Evolutionary conservation across 2,888 invertebrate genomes (phyloP).

Genomic region (Archips xylosteana): DNA sequence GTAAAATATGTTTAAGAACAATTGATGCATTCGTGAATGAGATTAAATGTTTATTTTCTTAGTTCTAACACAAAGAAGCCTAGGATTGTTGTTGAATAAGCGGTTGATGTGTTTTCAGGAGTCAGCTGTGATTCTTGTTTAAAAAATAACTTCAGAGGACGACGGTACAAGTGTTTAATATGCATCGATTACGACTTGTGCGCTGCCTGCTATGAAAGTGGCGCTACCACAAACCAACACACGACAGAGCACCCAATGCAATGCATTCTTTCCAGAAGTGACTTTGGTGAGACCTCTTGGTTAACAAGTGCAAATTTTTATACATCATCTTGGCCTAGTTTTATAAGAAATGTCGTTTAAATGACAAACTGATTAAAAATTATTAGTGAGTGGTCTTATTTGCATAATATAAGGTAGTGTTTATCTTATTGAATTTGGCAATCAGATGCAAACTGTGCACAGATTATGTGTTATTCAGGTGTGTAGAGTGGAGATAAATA

Average conservation of each 20-base stretch:
- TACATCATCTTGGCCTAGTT: conserved; percentile 33
- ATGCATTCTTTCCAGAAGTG: conserved; percentile 98
- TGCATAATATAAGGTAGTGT: conserved; percentile 3
- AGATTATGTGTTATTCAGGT: background rate
- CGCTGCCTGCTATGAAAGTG: conserved; percentile 97
- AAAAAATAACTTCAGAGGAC: conserved; percentile 98
- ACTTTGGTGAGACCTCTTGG: conserved; percentile 90
- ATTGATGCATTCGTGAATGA: conserved; percentile 7
- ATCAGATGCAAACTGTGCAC: background rate
- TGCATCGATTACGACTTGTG: conserved; percentile 99
- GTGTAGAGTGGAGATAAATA: background rate
- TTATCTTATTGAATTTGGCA: background rate
- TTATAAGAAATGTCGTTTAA: conserved; percentile 25
- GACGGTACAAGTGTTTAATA: conserved; percentile 99
- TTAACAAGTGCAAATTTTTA: conserved; percentile 25
- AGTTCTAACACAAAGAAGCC: conserved; percentile 3
- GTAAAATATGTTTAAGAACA: conserved; percentile 25
- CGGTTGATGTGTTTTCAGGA: conserved; percentile 88
- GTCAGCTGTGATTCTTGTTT: conserved; percentile 99
- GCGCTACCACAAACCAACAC: conserved; percentile 96
- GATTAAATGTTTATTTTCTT: conserved; percentile 25
- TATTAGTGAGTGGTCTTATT: conserved; percentile 8
- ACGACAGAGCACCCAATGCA: conserved; percentile 99
- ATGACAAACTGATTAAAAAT: conserved; percentile 14
- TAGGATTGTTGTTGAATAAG: conserved; percentile 59